A percentile compares a stretch with the other conserved stretches of the same genome.
phyloP scores from a whole-genome alignment of 2,888 invertebrate genomes.

The Tiliacea aurago region DNA sequence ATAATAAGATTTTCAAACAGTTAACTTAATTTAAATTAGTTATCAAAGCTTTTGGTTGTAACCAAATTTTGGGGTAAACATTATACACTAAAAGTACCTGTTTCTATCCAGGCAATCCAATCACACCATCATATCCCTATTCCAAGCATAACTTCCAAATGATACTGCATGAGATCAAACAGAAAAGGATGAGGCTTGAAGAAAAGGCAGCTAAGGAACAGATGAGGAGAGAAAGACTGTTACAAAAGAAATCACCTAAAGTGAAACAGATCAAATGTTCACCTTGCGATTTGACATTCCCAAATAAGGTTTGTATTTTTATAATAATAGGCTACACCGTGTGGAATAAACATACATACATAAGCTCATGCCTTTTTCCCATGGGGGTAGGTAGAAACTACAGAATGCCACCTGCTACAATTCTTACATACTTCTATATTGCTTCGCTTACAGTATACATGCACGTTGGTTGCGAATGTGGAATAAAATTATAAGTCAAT shows the following conservation, averaged over 20 bases:
- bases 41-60: neutral
- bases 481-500: neutral
- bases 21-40: neutral
- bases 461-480: neutral
- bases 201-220: constrained; percentile 76
- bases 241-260: constrained; percentile 77
- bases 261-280: constrained; percentile 84
- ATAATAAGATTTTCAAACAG: neutral
- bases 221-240: constrained; percentile 77
- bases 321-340: neutral
- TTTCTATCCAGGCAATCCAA: constrained; percentile 78
- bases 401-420: neutral
- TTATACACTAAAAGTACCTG: constrained; percentile 6
- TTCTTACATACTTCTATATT: neutral
- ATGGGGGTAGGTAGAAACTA: neutral
- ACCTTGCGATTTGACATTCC: constrained; percentile 84
- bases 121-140: constrained; percentile 83
- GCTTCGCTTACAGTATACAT: neutral
- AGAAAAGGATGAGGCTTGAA: constrained; percentile 79
- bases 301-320: constrained; percentile 76
- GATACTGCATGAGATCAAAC: constrained; percentile 85
- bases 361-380: neutral
- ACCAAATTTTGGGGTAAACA: neutral
- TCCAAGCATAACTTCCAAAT: constrained; percentile 88
- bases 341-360: neutral